Conservation (phyloP, 1,140 invertebrate species). For the Hyphantria cunea region DNA sequence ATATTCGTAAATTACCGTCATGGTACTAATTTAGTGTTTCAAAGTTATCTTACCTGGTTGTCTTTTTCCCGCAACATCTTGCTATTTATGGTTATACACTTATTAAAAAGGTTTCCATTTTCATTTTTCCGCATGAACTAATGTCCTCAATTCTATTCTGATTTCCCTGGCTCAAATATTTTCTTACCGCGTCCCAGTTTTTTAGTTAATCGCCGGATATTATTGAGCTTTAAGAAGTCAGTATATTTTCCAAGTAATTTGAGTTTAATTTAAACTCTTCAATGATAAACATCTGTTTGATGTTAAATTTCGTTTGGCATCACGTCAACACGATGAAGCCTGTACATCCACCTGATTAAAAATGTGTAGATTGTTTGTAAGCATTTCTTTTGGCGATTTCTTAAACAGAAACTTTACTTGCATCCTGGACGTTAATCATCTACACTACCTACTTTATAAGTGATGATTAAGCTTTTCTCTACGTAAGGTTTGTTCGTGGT, state of each 20-base stretch:
- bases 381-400: no score
- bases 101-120: neutral
- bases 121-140: neutral
- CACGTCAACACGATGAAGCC: neutral
- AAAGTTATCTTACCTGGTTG: no score
- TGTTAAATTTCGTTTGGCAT: neutral
- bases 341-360: no score
- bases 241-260: conserved; percentile 22
- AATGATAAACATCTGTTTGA: conserved; percentile 11
- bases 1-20: no score
- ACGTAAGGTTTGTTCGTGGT: no score
- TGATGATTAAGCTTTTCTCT: no score
- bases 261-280: conserved; percentile 4
- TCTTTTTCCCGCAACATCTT: neutral
- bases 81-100: neutral
- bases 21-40: no score
- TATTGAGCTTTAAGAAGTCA: conserved; percentile 6
- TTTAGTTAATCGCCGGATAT: conserved; percentile 17
- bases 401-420: no score
- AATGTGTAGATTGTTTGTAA: no score
- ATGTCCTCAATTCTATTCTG: conserved; percentile 15
- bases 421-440: no score
- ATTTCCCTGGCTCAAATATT: conserved; percentile 23
- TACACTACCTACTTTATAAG: no score
- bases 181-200: conserved; percentile 27